Evolutionary conservation across 1,140 invertebrate genomes (phyloP).

Genomic region (Atta texana): DNA sequence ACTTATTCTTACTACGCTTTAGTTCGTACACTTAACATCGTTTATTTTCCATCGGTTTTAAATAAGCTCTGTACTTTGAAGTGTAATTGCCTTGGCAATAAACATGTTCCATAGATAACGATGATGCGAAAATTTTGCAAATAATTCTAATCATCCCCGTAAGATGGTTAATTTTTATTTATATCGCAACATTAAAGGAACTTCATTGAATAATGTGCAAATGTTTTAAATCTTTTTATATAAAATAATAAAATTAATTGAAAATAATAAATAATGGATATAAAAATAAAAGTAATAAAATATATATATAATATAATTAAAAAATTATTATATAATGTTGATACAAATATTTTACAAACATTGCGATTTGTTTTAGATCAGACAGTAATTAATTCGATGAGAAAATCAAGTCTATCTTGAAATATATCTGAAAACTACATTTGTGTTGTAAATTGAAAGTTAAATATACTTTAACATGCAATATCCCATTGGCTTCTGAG

Average conservation of each 20-base stretch:
- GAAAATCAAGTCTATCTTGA: constrained; percentile 31
- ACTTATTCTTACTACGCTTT: constrained; percentile 6
- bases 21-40: neutral
- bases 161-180: constrained; percentile 5
- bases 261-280: neutral
- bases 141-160: neutral
- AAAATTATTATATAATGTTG: neutral
- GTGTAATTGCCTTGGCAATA: neutral
- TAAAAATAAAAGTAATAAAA: neutral
- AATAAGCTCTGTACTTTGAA: constrained; percentile 2
- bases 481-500: constrained; percentile 52
- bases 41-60: constrained; percentile 31
- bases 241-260: constrained; percentile 13
- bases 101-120: neutral
- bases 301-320: neutral
- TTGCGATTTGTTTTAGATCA: neutral
- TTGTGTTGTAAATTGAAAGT: constrained; percentile 66
- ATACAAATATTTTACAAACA: constrained; percentile 5
- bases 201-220: neutral
- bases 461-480: constrained; percentile 51
- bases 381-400: neutral
- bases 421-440: constrained; percentile 46
- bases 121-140: neutral
- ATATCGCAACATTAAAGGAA: neutral
- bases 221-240: neutral